Evolutionary conservation across 1,140 invertebrate species (phyloP).

Genomic region (Drosophila micromelanica): DNA sequence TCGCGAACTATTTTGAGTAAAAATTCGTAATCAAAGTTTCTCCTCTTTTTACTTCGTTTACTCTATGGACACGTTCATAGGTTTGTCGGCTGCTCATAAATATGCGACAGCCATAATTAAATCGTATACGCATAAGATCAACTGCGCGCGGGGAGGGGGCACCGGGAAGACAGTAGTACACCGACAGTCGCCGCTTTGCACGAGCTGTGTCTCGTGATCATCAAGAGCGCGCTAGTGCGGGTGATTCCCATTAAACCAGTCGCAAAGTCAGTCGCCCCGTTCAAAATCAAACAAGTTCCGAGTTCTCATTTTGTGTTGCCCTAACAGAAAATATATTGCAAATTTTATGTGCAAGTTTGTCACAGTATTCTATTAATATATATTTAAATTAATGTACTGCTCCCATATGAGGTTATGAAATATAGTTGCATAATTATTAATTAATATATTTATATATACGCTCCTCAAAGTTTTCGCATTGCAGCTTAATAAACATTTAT

Average conservation of each 20-base stretch:
- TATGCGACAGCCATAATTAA: constrained; percentile 48
- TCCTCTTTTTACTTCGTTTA: too few relatives aligned
- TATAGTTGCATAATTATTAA: too few relatives aligned
- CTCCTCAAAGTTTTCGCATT: too few relatives aligned
- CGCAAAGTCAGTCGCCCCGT: constrained; percentile 29
- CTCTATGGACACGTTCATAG: constrained; percentile 32
- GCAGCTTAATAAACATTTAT: too few relatives aligned
- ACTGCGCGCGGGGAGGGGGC: neutral
- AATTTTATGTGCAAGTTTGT: neutral
- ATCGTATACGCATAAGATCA: constrained; percentile 2
- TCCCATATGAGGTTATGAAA: too few relatives aligned
- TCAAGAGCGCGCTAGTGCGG: constrained; percentile 13
- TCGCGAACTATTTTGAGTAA: too few relatives aligned
- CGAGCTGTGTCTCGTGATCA: constrained; percentile 75
- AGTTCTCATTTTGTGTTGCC: constrained; percentile 46
- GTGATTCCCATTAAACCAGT: constrained; percentile 67
- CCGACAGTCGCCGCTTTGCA: constrained; percentile 54
- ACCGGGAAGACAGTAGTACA: neutral
- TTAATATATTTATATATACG: too few relatives aligned
- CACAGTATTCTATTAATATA: neutral
- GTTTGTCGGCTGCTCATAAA: constrained; percentile 52
- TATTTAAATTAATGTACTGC: too few relatives aligned
- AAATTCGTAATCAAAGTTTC: too few relatives aligned
- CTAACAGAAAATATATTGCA: neutral
- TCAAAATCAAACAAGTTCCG: constrained; percentile 43